phyloP scores from a whole-genome alignment of 2,888 invertebrate genomes.

The Hypena proboscidalis region DNA sequence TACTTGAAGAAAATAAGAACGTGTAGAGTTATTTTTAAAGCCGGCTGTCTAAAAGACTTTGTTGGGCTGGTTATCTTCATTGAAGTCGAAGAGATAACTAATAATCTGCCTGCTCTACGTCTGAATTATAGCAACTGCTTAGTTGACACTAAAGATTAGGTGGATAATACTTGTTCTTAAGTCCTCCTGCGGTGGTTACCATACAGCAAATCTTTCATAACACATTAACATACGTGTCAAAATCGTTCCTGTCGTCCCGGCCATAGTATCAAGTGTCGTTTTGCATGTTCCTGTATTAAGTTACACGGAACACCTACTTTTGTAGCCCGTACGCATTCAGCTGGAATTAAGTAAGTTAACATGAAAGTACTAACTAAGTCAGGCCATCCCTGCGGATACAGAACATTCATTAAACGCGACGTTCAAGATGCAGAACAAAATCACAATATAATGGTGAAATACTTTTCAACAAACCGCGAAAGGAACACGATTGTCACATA shows the following conservation, averaged over 20 bases:
- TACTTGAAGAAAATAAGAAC: too few relatives aligned
- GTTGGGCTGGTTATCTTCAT: too few relatives aligned
- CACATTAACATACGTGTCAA: slow-evolving; percentile 45
- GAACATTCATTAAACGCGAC: slow-evolving; percentile 2
- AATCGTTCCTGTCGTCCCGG: slow-evolving; percentile 53
- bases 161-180: too few relatives aligned
- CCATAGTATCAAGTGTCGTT: slow-evolving; percentile 67
- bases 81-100: too few relatives aligned
- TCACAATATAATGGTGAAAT: slow-evolving; percentile 27
- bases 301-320: slow-evolving; percentile 65
- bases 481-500: slow-evolving; percentile 53
- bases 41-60: too few relatives aligned
- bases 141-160: too few relatives aligned
- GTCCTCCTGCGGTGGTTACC: too few relatives aligned
- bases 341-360: slow-evolving; percentile 70
- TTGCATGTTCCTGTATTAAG: slow-evolving; percentile 67
- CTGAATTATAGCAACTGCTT: too few relatives aligned
- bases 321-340: slow-evolving; percentile 56
- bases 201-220: slow-evolving; percentile 15
- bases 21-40: too few relatives aligned
- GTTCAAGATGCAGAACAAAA: background rate
- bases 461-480: slow-evolving; percentile 43
- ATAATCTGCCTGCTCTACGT: too few relatives aligned
- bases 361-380: slow-evolving; percentile 55
- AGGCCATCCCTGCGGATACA: slow-evolving; percentile 30